Evolutionary conservation across 2,888 invertebrate genomes (phyloP).

Genomic region (Zootermopsis nevadensis): DNA sequence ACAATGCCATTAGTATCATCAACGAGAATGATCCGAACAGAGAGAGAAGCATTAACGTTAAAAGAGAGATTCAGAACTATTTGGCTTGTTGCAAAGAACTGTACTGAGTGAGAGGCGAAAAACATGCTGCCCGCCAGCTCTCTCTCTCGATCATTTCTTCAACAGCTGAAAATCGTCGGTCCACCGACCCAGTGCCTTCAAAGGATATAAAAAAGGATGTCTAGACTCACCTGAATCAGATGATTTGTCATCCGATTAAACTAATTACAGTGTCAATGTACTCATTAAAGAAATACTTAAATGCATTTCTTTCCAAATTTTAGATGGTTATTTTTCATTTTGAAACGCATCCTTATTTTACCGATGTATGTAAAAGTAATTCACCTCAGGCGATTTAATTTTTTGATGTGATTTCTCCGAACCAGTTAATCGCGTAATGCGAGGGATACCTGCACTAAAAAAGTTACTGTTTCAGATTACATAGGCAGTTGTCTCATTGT

Average conservation of each 20-base stretch:
- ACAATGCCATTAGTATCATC: background rate
- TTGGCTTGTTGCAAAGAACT: conserved; percentile 22
- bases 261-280: background rate
- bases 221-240: background rate
- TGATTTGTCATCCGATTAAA: background rate
- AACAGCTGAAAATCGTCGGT: background rate
- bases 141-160: background rate
- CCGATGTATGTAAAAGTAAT: background rate
- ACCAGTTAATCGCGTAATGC: background rate
- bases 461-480: too few relatives aligned
- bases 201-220: background rate
- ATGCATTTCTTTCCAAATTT: too few relatives aligned
- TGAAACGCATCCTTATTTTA: background rate
- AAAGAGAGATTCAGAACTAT: conserved; percentile 14
- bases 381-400: background rate
- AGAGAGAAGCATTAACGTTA: background rate
- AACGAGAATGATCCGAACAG: background rate
- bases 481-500: too few relatives aligned
- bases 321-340: too few relatives aligned
- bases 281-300: background rate
- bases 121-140: background rate
- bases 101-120: background rate
- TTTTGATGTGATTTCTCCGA: background rate
- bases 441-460: background rate
- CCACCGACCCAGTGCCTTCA: background rate